Percentiles rank a stretch among this genome's conserved stretches.
Conservation (phyloP, 64 coral and sea anemone species). For the Acropora yongei region DNA sequence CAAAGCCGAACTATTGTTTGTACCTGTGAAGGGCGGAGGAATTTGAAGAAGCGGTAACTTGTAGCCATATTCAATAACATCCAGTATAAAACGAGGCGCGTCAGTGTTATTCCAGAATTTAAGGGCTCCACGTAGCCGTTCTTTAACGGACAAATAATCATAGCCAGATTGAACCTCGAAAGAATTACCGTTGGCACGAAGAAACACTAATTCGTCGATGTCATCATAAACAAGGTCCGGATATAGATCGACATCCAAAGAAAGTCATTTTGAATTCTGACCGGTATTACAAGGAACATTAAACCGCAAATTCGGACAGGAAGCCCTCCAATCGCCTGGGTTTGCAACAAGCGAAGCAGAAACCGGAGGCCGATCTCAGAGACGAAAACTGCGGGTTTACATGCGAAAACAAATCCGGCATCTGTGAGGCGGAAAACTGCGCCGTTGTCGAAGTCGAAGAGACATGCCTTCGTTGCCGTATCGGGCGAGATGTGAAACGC, state of each 20-base stretch:
- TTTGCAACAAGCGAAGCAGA: neutral
- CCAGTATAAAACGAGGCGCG: conserved; percentile 51
- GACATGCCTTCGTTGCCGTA: conserved; percentile 1
- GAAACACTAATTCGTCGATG: neutral
- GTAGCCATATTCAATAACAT: conserved; percentile 57
- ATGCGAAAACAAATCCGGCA: conserved; percentile 16
- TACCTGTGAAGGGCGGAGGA: neutral
- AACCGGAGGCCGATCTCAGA: neutral
- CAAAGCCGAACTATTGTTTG: conserved; percentile 53
- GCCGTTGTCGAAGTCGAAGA: neutral
- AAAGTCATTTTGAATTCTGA: conserved; percentile 2
- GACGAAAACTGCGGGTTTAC: neutral
- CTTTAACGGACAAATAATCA: conserved; percentile 28
- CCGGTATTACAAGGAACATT: neutral
- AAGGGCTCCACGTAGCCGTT: neutral
- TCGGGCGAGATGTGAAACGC: conserved; percentile 14
- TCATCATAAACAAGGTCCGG: neutral
- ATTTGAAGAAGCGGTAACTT: neutral
- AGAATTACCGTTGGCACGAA: conserved; percentile 19
- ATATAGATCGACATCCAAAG: neutral
- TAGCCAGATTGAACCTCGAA: conserved; percentile 30
- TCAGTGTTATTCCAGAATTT: conserved; percentile 41
- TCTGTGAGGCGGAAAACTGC: conserved; percentile 12
- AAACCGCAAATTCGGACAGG: neutral
- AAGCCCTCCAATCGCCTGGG: neutral